Evolutionary conservation across 2,797 vertebrate species (phyloP).

Genomic region (Trichosurus vulpecula): DNA sequence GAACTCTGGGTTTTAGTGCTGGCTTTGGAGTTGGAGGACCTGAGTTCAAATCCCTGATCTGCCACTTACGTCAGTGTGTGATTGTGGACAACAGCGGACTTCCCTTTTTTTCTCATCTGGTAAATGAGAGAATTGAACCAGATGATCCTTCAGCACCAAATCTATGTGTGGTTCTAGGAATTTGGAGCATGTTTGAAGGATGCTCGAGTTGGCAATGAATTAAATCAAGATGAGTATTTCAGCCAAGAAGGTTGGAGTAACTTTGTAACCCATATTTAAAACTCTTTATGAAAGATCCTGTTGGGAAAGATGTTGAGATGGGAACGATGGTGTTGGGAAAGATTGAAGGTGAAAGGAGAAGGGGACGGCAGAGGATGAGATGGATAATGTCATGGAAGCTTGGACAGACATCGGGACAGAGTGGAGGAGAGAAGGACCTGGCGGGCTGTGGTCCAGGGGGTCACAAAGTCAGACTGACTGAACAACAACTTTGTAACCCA

Average conservation of each 20-base stretch:
- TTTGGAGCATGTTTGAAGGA: background rate
- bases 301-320: no score
- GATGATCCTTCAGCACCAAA: background rate
- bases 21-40: no score
- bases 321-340: background rate
- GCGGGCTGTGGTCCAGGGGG: slow-evolving; percentile 53
- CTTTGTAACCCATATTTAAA: background rate
- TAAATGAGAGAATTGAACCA: no score
- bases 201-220: background rate
- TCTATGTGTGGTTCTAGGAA: background rate
- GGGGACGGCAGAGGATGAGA: background rate
- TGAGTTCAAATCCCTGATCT: no score
- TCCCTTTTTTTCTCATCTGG: background rate
- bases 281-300: no score
- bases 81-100: background rate
- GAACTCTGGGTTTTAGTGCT: no score
- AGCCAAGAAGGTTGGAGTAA: background rate
- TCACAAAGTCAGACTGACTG: slow-evolving; percentile 20
- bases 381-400: background rate
- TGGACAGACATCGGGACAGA: background rate
- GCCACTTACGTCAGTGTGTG: background rate
- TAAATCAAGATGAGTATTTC: background rate
- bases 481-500: background rate
- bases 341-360: background rate
- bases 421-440: background rate